Evolutionary conservation across 2,113 vertebrate species (phyloP).

Genomic region (Ctenodactylus gundi): DNA sequence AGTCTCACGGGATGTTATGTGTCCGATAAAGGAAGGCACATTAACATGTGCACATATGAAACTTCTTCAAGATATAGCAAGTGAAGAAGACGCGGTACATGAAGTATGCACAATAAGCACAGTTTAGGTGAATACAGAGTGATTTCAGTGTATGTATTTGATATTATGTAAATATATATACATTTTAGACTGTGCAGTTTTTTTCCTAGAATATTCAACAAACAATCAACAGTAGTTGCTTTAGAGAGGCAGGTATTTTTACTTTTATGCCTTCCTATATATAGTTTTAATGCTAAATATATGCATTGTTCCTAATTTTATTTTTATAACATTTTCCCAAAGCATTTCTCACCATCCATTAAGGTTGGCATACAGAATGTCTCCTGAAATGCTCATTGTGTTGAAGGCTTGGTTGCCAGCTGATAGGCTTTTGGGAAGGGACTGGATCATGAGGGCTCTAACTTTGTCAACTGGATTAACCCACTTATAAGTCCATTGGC

Average conservation of each 20-base stretch:
- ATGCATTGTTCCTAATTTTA: neutral
- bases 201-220: neutral
- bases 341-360: neutral
- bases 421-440: neutral
- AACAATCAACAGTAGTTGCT: neutral
- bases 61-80: neutral
- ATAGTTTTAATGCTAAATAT: neutral
- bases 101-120: neutral
- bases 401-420: neutral
- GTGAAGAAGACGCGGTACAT: neutral
- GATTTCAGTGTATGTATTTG: neutral
- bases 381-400: neutral
- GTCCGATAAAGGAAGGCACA: neutral
- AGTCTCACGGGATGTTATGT: neutral
- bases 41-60: neutral
- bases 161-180: neutral
- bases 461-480: neutral
- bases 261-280: neutral
- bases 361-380: neutral
- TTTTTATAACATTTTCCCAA: neutral
- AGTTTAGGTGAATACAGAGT: neutral
- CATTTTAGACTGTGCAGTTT: neutral
- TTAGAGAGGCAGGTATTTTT: neutral
- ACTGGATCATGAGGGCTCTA: neutral
- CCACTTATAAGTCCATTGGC: neutral